A percentile compares a stretch with the other conserved stretches of the same genome.
These are phyloP conservation scores for Clitarchus hookeri DNA, from an alignment of 2,888 invertebrate species.

Conservation along the genomic window DNA sequence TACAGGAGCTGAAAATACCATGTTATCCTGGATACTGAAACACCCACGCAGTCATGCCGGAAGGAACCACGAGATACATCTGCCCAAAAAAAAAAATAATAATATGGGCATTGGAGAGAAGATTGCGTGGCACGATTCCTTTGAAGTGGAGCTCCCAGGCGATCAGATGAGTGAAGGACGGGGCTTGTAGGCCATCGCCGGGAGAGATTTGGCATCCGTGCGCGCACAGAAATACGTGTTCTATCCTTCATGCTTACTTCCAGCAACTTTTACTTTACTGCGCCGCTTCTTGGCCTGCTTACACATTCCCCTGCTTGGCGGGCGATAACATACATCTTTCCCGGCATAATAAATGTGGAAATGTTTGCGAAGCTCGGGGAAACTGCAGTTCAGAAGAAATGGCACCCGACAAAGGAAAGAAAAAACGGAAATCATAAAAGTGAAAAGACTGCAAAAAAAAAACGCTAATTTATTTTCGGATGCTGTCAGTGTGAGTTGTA, in stretches of 20 bases:
- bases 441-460: not conserved
- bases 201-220: not conserved
- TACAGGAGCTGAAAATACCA: not conserved
- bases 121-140: not conserved
- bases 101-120: not conserved
- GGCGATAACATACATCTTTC: not conserved
- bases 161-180: not conserved
- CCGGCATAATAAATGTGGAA: not conserved
- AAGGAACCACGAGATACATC: not conserved
- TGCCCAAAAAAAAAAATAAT: not conserved
- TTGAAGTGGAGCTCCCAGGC: not conserved
- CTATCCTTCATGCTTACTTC: constrained; percentile 3
- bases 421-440: not conserved
- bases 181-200: not conserved
- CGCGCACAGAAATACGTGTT: not conserved
- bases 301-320: not conserved
- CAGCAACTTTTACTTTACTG: not conserved
- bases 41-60: no score
- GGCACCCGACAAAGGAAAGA: constrained; percentile 4
- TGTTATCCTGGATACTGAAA: not conserved
- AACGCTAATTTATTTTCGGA: not conserved
- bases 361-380: not conserved
- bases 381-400: constrained; percentile 2
- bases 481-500: constrained; percentile 1
- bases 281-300: not conserved